phyloP scores from a whole-genome alignment of 2,113 vertebrate genomes.

The Gobiocypris rarus region DNA sequence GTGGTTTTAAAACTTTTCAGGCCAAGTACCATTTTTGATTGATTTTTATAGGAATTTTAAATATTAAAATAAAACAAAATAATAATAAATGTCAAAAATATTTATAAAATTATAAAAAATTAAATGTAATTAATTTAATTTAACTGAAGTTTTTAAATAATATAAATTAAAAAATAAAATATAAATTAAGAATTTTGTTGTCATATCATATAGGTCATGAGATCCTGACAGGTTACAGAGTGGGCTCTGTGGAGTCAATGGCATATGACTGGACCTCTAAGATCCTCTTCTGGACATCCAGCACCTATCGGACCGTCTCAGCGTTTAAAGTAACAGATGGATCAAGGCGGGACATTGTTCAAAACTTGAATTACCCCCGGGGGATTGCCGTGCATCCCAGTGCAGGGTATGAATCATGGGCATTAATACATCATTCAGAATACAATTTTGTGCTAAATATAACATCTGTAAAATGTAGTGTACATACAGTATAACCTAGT shows the following conservation, averaged over 20 bases:
- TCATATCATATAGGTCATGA: slow-evolving; percentile 86
- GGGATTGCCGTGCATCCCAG: slow-evolving; percentile 92
- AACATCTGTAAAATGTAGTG: not conserved
- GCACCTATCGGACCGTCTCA: slow-evolving; percentile 84
- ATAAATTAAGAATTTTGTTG: slow-evolving; percentile 46
- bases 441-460: not conserved
- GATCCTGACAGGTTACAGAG: slow-evolving; percentile 88
- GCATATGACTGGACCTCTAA: slow-evolving; percentile 97
- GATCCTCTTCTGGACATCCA: slow-evolving; percentile 97
- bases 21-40: not conserved
- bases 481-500: not conserved
- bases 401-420: slow-evolving; percentile 81
- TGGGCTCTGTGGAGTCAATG: slow-evolving; percentile 92
- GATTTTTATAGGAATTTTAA: not conserved
- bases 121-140: not conserved
- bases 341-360: slow-evolving; percentile 88
- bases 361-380: slow-evolving; percentile 91
- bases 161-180: not conserved
- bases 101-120: not conserved
- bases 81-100: not conserved
- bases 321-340: slow-evolving; percentile 92
- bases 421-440: not conserved
- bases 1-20: too few species aligned
- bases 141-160: not conserved
- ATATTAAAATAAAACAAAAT: not conserved